phyloP scores from a whole-genome alignment of 2,797 vertebrate species.

The Lutjanus argentimaculatus region DNA sequence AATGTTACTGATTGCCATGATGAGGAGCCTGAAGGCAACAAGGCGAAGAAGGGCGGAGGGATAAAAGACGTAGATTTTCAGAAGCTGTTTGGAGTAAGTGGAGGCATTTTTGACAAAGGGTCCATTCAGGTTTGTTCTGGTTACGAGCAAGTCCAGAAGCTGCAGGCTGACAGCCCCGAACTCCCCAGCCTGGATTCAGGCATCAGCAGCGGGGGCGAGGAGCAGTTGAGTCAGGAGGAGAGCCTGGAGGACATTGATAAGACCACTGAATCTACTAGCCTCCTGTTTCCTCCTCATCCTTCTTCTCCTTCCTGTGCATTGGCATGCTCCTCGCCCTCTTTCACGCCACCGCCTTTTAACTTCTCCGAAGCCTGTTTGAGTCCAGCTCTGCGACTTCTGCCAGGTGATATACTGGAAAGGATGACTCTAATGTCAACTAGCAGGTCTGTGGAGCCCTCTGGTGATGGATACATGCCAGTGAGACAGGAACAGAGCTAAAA shows the following conservation, averaged over 20 bases:
- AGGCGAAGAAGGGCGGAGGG: neutral
- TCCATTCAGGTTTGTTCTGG: slow-evolving; percentile 61
- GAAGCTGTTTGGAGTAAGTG: slow-evolving; percentile 28
- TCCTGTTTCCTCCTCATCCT: slow-evolving; percentile 34
- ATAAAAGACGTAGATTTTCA: neutral
- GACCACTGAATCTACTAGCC: slow-evolving; percentile 33
- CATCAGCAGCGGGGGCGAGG: slow-evolving; percentile 38
- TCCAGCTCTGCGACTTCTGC: neutral
- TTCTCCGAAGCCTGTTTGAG: neutral
- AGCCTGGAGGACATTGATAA: slow-evolving; percentile 33
- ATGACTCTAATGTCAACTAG: neutral
- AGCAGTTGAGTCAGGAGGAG: slow-evolving; percentile 67
- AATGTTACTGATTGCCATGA: neutral
- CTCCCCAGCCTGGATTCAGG: slow-evolving; percentile 70
- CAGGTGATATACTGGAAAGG: neutral
- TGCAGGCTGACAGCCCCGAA: slow-evolving; percentile 1
- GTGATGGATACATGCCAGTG: slow-evolving; percentile 76
- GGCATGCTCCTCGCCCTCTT: neutral
- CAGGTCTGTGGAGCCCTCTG: slow-evolving; percentile 64
- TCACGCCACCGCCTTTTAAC: neutral
- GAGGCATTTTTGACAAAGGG: slow-evolving; percentile 18
- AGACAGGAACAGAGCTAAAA: slow-evolving; percentile 41
- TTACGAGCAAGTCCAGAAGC: slow-evolving; percentile 55
- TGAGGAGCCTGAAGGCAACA: neutral
- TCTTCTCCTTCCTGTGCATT: neutral